Evolutionary conservation across 1,140 invertebrate genomes (phyloP).

Genomic region (Bombus vancouverensis): DNA sequence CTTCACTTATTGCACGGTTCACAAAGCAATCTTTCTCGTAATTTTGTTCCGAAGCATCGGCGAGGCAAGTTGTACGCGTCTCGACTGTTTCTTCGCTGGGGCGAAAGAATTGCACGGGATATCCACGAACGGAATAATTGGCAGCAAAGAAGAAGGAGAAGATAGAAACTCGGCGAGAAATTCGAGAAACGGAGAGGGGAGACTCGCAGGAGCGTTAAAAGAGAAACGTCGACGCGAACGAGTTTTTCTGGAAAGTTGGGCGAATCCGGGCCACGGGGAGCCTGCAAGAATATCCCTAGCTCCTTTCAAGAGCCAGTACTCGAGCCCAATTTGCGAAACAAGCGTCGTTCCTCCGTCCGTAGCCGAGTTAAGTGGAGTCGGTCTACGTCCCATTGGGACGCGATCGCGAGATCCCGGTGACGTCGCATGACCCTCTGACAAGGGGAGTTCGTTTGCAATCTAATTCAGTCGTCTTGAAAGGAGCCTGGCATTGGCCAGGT

Average conservation of each 20-base stretch:
- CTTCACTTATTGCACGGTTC: constrained; percentile 5
- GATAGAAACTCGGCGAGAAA: neutral
- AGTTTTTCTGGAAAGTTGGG: neutral
- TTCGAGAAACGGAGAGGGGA: neutral
- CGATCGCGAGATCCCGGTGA: constrained; percentile 7
- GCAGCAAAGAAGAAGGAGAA: neutral
- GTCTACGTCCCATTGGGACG: neutral
- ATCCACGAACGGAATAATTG: constrained; percentile 2
- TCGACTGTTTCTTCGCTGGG: neutral
- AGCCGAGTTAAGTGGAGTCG: neutral
- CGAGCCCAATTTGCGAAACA: constrained; percentile 26
- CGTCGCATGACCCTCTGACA: neutral
- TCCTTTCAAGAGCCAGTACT: neutral
- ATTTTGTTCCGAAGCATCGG: neutral
- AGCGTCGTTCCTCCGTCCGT: neutral
- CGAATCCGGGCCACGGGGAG: neutral
- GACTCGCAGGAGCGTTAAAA: neutral
- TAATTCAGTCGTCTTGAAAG: neutral
- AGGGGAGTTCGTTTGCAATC: neutral
- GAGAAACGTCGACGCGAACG: neutral
- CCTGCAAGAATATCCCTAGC: neutral
- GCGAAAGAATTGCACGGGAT: too few species aligned
- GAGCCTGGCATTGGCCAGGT: neutral
- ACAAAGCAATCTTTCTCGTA: neutral
- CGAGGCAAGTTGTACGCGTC: neutral